Evolutionary conservation across 2,113 vertebrate species (phyloP).

Genomic region (Rhinolophus ferrumequinum): DNA sequence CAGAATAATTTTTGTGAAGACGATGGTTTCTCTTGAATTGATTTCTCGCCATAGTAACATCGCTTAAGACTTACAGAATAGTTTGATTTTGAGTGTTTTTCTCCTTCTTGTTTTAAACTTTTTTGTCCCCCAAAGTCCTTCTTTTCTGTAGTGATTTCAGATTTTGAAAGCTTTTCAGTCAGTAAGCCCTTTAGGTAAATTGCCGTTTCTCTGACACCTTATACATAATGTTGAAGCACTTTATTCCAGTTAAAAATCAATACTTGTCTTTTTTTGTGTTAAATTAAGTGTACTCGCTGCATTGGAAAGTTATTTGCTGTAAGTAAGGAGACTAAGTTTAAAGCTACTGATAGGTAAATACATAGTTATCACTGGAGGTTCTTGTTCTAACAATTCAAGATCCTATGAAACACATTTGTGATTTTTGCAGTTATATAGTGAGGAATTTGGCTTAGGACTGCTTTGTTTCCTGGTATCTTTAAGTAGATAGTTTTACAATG

Average conservation of each 20-base stretch:
- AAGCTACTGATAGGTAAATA: conserved; percentile 17
- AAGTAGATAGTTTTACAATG: neutral
- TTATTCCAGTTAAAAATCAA: conserved; percentile 94
- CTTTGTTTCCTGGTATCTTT: conserved; percentile 10
- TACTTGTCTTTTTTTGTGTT: conserved; percentile 89
- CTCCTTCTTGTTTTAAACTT: neutral
- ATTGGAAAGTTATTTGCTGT: conserved; percentile 83
- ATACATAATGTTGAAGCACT: conserved; percentile 93
- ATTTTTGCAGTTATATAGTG: neutral
- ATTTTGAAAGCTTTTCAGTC: conserved; percentile 91
- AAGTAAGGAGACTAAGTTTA: conserved; percentile 76
- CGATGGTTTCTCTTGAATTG: conserved; percentile 84
- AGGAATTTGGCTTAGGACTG: neutral
- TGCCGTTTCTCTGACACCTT: conserved; percentile 92
- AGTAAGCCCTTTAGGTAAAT: conserved; percentile 91
- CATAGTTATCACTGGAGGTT: neutral
- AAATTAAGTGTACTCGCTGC: conserved; percentile 77
- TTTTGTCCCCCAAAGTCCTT: conserved; percentile 43
- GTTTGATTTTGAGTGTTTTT: conserved; percentile 81
- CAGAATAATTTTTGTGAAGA: conserved; percentile 85
- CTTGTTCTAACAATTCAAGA: neutral
- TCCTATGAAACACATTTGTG: neutral
- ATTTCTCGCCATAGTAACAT: conserved; percentile 82
- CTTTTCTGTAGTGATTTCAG: conserved; percentile 83
- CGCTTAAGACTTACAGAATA: conserved; percentile 82